phyloP scores from a whole-genome alignment of 2,888 invertebrate genomes.

The Perizoma affinitatum region DNA sequence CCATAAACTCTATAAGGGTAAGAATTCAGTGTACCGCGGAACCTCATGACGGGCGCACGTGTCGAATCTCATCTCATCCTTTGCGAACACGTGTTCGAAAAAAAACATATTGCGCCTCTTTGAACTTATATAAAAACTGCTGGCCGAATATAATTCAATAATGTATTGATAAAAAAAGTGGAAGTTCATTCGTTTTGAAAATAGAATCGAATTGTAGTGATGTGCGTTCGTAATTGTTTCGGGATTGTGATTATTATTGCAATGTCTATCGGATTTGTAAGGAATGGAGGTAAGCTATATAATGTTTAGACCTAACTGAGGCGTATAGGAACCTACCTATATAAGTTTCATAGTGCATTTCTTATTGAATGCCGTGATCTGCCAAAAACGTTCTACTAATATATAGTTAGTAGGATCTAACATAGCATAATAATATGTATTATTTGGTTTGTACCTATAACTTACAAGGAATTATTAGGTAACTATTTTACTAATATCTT shows the following conservation, averaged over 20 bases:
- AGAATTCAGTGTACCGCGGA: slow-evolving; percentile 56
- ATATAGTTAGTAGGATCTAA: no score
- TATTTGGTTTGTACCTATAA: no score
- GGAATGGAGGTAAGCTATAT: slow-evolving; percentile 64
- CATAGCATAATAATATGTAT: no score
- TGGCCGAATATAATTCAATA: slow-evolving; percentile 8
- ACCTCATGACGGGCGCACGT: slow-evolving; percentile 50
- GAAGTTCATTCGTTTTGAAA: slow-evolving; percentile 14
- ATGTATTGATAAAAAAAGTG: slow-evolving; percentile 4
- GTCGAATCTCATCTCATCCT: slow-evolving; percentile 25
- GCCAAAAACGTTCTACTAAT: no score
- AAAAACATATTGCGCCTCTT: slow-evolving; percentile 36
- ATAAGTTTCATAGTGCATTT: no score
- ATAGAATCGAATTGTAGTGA: slow-evolving; percentile 51
- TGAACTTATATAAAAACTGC: slow-evolving; percentile 13
- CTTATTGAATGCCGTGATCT: no score
- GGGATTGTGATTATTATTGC: slow-evolving; percentile 57
- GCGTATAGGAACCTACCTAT: no score
- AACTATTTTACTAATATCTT: no score
- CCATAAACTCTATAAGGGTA: slow-evolving; percentile 24
- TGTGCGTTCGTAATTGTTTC: slow-evolving; percentile 63
- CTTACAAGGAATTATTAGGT: no score
- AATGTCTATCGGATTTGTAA: slow-evolving; percentile 56
- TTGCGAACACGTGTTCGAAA: slow-evolving; percentile 33
- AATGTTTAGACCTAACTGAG: not conserved